Evolutionary conservation across 2,888 invertebrate species (phyloP), one percentile per base, ranked within the genome.

Genomic region (Stratiomys singularior): DNA sequence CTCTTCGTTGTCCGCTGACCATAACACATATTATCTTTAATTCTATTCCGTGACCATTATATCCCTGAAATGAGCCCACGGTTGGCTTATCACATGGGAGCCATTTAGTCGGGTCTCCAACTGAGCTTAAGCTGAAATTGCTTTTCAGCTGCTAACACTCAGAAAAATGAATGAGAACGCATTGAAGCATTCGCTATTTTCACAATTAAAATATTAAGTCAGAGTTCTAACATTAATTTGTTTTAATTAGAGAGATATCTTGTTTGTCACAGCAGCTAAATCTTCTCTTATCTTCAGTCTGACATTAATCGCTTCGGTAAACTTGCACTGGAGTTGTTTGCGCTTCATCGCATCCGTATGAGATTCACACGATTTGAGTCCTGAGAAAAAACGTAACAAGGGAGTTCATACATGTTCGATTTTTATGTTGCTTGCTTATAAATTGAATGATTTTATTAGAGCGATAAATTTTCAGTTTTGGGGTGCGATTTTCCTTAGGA

Each of bases 161-260:
- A 37, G 37, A 37, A 37, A 5, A 37, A 5, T 37, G 3, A 5
- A 3, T 37, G 37, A 37, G 9, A 37, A 37, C 37, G 3, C 37
- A 37, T 9, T 37, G 37, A 37, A 37, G 37, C 37, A 37, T 37
- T 37, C 37, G 9, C 18, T 52, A 52, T 52, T 52, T 52, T 13
- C 52, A 9, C 52, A 52, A 52, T 52, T 52, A 52, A 52, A 52
- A 52, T 52, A 52, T 52, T 52, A 52, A 52, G 52, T 18, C 52
- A 13, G 52, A 52, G 15, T 52, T 52, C 52, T 52, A 52, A 18
- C 52, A 15, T 52, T 52, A 52, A 52, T 52, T 52, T 52, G 52
- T 52, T 52, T 52, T 52, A 52, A 52, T 52, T 52, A 52, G 18
- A 52, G 18, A 52, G 52, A 52, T 52, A 52, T 52, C 52, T 52